These are phyloP conservation scores for Tamias sibiricus DNA, from an alignment of 2,113 vertebrate species.

Conservation along the genomic window DNA sequence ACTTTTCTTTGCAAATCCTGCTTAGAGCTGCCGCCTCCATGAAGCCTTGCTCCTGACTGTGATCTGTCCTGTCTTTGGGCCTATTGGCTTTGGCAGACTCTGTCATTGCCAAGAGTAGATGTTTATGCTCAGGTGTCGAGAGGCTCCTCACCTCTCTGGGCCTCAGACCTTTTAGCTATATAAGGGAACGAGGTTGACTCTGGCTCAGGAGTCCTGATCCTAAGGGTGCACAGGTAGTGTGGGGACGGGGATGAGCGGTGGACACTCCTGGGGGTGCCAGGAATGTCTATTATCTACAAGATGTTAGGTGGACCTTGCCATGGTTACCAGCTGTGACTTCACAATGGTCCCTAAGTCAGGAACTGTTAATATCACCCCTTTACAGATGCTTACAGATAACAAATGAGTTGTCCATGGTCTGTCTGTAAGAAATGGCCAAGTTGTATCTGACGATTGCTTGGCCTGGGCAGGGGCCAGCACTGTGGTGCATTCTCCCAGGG, in stretches of 20 bases:
- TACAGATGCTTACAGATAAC: neutral
- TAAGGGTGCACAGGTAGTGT: neutral
- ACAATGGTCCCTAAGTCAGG: neutral
- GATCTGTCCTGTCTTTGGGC: neutral
- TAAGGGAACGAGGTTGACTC: neutral
- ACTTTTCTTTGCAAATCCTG: neutral
- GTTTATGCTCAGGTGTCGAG: neutral
- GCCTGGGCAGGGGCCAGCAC: neutral
- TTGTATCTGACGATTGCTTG: neutral
- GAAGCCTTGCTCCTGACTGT: neutral
- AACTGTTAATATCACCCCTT: neutral
- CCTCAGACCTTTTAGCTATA: neutral
- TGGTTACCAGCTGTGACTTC: neutral
- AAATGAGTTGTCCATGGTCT: neutral
- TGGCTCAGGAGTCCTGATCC: neutral
- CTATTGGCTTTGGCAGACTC: neutral
- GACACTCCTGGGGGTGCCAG: accelerated
- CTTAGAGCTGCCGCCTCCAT: accelerated
- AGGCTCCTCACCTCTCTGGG: neutral
- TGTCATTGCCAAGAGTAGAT: neutral
- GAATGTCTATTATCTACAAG: neutral
- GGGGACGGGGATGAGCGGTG: neutral
- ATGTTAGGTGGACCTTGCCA: neutral
- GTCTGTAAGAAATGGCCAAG: too few relatives aligned
- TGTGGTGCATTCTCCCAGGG: accelerated